Conservation (phyloP, 2,888 invertebrate species). For the Meta bourneti region DNA sequence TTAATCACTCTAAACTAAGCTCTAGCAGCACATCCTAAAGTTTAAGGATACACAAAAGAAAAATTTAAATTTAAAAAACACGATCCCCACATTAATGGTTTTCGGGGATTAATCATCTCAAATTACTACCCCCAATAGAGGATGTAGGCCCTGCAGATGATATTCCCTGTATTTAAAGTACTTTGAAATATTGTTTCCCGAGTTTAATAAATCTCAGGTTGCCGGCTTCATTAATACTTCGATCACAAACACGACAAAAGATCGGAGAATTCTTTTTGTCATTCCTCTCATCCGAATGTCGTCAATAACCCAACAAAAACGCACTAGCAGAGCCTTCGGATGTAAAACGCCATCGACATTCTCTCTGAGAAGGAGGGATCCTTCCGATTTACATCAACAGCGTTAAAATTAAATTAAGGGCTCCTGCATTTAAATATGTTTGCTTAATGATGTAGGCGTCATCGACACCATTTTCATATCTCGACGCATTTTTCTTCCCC, state of each 20-base stretch:
- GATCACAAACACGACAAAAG: not conserved
- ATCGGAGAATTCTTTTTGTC: too few relatives aligned
- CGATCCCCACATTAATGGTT: too few relatives aligned
- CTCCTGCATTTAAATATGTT: not conserved
- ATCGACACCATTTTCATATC: constrained; percentile 1
- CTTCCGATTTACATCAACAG: not conserved
- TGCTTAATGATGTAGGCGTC: not conserved
- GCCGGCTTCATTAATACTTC: not conserved
- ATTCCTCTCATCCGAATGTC: not conserved
- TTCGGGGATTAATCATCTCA: too few relatives aligned
- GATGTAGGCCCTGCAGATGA: too few relatives aligned
- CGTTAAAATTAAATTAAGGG: not conserved
- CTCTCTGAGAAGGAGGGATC: not conserved
- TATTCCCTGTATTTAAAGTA: too few relatives aligned
- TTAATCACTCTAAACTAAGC: too few relatives aligned
- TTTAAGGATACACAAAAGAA: too few relatives aligned
- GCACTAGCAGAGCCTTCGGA: not conserved
- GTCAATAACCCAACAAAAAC: not conserved
- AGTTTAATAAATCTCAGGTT: too few relatives aligned
- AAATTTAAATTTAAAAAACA: too few relatives aligned
- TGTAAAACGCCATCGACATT: not conserved
- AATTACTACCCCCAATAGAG: too few relatives aligned
- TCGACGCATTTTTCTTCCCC: not conserved
- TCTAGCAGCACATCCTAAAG: too few relatives aligned
- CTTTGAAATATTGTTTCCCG: too few relatives aligned